Base-by-base conservation (phyloP, 2,113 vertebrate genomes). In the Ochotona curzoniae region DNA sequence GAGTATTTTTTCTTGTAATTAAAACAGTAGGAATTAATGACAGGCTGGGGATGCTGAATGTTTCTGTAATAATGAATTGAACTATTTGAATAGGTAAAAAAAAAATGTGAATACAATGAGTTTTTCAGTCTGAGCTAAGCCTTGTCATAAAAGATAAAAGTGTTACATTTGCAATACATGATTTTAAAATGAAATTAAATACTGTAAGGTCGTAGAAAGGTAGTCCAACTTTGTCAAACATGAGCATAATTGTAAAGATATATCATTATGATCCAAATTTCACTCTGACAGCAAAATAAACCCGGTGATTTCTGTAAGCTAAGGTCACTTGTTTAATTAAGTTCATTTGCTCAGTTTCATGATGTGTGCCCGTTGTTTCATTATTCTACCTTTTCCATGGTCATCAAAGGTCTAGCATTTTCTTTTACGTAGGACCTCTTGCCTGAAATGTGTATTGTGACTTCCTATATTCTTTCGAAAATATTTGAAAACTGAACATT, bases 21-120 rank as follows among this genome's bases (percentile, higher is more conserved):
- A 97, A 98, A 98, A 95, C 97, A 96, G 95, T 95, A 86, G 96
- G 95, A 97, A 91, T 97, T 98, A 98, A 98, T 97, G 97, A 96
- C 1, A 21, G 91, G 25, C 93, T 96, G 38, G 76, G 51, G 87
- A 97, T 90, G 35, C 96, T 97, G 97, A 96, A 95, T 96, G 96
- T 95, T 97, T 95, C 93, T 97, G 60, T 93, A 94, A 91, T 97
- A 97, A 97, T 97, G 96, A 97, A 97, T 84, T 96, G 90, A 93
- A 97, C 86, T 97, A 63, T 97, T 97, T 96, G 92, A 92, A 93
- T 96, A 73, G 69, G 47, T 95, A 95, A 96, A 96, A 44, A n/a
- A n/a, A 44, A 95, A 95, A 95, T 95, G 51, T 97, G 98, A 96
- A 98, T 96, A 94, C 28, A 93, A 92, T 96, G 93, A 97, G 98